Evolutionary conservation across 2,888 invertebrate genomes (phyloP).

Genomic region (Eilema depressum): DNA sequence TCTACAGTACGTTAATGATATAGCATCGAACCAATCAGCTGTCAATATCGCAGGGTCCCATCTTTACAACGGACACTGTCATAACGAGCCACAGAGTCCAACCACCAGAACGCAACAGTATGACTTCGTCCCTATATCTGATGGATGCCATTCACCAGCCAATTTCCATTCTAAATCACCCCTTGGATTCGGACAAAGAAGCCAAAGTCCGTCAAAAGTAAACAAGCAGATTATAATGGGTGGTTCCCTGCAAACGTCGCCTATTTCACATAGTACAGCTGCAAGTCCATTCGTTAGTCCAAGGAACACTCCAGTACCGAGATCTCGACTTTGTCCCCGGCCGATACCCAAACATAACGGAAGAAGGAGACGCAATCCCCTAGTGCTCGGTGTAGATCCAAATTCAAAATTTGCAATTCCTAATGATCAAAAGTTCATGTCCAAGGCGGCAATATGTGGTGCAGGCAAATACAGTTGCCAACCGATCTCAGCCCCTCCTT

Average conservation of each 20-base stretch:
- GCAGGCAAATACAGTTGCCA: conserved; percentile 75
- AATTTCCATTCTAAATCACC: conserved; percentile 82
- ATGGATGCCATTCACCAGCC: conserved; percentile 90
- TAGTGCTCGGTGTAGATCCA: conserved; percentile 72
- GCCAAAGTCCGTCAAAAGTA: conserved; percentile 75
- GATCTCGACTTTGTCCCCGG: conserved; percentile 88
- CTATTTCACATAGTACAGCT: conserved; percentile 88
- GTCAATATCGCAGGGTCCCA: conserved; percentile 61
- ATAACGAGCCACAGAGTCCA: conserved; percentile 90
- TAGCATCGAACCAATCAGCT: conserved; percentile 58
- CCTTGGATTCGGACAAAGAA: conserved; percentile 72
- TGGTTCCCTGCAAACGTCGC: conserved; percentile 80
- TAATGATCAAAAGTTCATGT: conserved; percentile 78
- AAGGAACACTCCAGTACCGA: conserved; percentile 90
- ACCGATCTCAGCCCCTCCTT: conserved; percentile 90
- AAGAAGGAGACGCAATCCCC: conserved; percentile 72
- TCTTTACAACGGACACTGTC: conserved; percentile 74
- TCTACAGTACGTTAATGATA: conserved; percentile 59
- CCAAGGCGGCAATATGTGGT: conserved; percentile 66
- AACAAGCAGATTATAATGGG: conserved; percentile 74
- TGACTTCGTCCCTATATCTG: conserved; percentile 95
- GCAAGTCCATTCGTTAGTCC: conserved; percentile 95
- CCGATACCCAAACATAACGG: conserved; percentile 80
- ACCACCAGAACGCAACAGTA: conserved; percentile 93
- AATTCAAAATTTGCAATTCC: conserved; percentile 79